phyloP scores from a whole-genome alignment of 1,140 invertebrate species.

The Drosophila murphyi region DNA sequence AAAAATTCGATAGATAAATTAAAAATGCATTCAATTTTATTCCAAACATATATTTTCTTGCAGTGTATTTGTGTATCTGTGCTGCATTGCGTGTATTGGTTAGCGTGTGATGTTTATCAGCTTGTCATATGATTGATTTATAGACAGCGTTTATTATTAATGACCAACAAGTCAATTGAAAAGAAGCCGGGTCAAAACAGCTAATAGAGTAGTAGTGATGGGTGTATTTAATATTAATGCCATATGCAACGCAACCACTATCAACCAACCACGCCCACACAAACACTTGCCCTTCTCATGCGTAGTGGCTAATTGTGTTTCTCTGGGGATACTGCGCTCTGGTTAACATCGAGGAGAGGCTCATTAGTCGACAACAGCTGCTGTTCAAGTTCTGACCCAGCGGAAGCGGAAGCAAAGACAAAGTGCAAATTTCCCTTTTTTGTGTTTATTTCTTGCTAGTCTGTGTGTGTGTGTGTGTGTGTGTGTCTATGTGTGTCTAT shows the following conservation, averaged over 20 bases:
- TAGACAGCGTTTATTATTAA: constrained; percentile 66
- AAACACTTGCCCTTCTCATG: neutral
- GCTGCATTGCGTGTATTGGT: constrained; percentile 1
- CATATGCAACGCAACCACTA: constrained; percentile 14
- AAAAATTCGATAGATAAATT: too few relatives aligned
- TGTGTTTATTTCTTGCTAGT: constrained; percentile 12
- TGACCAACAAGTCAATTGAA: constrained; percentile 73
- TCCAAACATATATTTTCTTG: neutral
- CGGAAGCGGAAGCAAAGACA: constrained; percentile 58
- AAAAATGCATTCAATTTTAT: too few relatives aligned
- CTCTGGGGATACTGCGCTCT: constrained; percentile 26
- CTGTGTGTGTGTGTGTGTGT: constrained; percentile 15
- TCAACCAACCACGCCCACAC: constrained; percentile 22
- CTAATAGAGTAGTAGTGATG: neutral
- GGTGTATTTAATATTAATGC: constrained; percentile 68
- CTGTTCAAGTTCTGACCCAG: constrained; percentile 32
- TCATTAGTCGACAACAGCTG: constrained; percentile 37
- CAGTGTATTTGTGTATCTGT: neutral
- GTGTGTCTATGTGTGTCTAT: neutral
- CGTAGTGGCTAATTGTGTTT: constrained; percentile 34
- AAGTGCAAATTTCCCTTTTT: constrained; percentile 69
- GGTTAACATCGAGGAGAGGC: constrained; percentile 20
- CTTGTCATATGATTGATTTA: constrained; percentile 81
- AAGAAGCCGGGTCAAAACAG: constrained; percentile 29
- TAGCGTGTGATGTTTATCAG: constrained; percentile 64